A percentile compares a stretch with the other conserved stretches of the same genome.
Conservation (phyloP, 92 coral and sea anemone genomes). For the Palythoa heliodiscus region DNA sequence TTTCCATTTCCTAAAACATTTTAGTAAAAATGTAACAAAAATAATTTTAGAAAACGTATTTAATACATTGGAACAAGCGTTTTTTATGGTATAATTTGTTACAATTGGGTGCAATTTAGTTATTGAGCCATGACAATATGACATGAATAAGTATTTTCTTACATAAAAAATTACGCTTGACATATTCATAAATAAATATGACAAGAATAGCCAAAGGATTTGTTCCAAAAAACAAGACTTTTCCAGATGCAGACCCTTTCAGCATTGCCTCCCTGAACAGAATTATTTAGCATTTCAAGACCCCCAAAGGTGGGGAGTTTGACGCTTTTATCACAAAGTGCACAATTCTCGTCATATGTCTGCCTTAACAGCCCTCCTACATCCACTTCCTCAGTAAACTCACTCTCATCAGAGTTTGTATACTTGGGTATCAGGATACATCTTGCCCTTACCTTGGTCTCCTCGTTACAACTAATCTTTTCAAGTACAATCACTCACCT, state of each 20-base stretch:
- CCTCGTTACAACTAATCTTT: no score
- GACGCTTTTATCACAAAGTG: constrained; percentile 37
- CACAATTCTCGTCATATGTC: constrained; percentile 34
- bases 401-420: no score
- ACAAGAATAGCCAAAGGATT: constrained; percentile 21
- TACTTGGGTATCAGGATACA: no score
- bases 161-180: constrained; percentile 4
- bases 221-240: constrained; percentile 23
- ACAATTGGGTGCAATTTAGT: not conserved
- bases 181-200: constrained; percentile 19
- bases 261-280: constrained; percentile 43
- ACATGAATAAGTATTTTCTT: not conserved
- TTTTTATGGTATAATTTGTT: no score
- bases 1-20: no score
- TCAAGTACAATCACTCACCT: no score
- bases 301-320: constrained; percentile 40
- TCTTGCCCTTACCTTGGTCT: no score
- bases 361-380: constrained; percentile 9
- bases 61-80: no score
- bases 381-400: no score
- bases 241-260: constrained; percentile 17
- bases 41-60: no score
- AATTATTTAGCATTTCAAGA: constrained; percentile 27
- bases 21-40: no score
- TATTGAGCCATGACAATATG: constrained; percentile 7